Evolutionary conservation across 2,888 invertebrate species (phyloP).

Genomic region (Gymnocheta viridis): DNA sequence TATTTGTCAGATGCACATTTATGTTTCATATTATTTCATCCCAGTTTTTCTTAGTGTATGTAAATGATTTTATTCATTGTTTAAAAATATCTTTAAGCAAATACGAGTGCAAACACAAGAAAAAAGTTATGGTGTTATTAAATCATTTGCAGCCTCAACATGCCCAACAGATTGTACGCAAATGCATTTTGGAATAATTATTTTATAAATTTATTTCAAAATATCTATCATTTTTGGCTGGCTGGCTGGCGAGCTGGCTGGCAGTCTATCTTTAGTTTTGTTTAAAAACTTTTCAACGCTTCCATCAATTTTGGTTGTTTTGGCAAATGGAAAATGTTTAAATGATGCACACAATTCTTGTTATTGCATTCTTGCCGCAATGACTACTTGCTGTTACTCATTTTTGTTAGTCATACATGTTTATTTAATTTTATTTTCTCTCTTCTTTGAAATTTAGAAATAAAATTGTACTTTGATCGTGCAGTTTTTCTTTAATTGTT

Average conservation of each 20-base stretch:
- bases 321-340: conserved; percentile 66
- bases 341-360: neutral
- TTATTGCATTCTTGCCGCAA: conserved; percentile 13
- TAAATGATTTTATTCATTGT: conserved; percentile 3
- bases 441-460: neutral
- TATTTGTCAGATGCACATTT: too few species aligned
- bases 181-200: conserved; percentile 37
- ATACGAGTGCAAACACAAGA: neutral
- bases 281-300: conserved; percentile 60
- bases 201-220: conserved; percentile 6
- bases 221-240: conserved; percentile 49
- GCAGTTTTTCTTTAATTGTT: conserved; percentile 20
- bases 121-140: neutral
- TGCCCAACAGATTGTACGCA: conserved; percentile 3
- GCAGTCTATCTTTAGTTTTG: neutral
- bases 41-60: neutral
- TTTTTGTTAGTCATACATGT: conserved; percentile 1
- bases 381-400: neutral
- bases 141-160: neutral
- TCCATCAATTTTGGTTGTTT: conserved; percentile 42
- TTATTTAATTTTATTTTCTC: conserved; percentile 6
- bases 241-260: neutral
- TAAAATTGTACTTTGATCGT: conserved; percentile 5
- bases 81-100: conserved; percentile 16
- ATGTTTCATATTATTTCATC: too few species aligned